Evolutionary conservation across 2,888 invertebrate species (phyloP), one percentile per base, ranked within the genome.

Genomic region (Miltochrista miniata): DNA sequence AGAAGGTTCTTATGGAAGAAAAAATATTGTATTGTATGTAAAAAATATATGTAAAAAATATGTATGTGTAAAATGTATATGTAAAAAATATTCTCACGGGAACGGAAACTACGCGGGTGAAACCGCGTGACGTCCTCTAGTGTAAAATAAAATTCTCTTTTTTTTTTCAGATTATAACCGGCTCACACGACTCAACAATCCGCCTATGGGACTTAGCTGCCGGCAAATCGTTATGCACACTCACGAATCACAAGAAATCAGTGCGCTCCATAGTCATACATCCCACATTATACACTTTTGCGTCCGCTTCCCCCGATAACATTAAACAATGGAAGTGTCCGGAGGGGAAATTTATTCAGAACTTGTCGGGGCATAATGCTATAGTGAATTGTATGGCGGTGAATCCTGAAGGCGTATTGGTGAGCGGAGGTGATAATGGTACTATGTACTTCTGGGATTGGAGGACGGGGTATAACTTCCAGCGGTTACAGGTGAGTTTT

Each of bases 251-350:
- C 90, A 99, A 99, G 88, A 99, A 99, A 81, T 99, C 97, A 60
- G 96, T 97, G 0, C 93, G 97, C 24, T 94, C 96, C 54, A 91
- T 97, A 8, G 94, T 95, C 0, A 89, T 96, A 10, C 97, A 97
- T 86, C 96, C 97, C 0, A 93, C 94, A 0, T 79, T 95, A 74
- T 94, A 99, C 83, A 98, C 98, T 93, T 99, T 99, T 86, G 99
- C 98, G 0, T 98, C 98, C 0, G 99, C 98, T 0, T 98, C 99
- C 0, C 98, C 99, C 0, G 99, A 99, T 81, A 99, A 99, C 79
- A 98, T 99, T 60, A 99, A 99, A 79, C 98, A 99, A 80, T 99
- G 99, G 99, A 97, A 97, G 81, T 98, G 98, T 76, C 99, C 99
- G 0, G 98, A 99, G 70, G 99, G 99, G 1, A 97, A 97, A 78